These are phyloP conservation scores for Ellobius talpinus DNA, from an alignment of 2,113 vertebrate species.

Conservation along the genomic window DNA sequence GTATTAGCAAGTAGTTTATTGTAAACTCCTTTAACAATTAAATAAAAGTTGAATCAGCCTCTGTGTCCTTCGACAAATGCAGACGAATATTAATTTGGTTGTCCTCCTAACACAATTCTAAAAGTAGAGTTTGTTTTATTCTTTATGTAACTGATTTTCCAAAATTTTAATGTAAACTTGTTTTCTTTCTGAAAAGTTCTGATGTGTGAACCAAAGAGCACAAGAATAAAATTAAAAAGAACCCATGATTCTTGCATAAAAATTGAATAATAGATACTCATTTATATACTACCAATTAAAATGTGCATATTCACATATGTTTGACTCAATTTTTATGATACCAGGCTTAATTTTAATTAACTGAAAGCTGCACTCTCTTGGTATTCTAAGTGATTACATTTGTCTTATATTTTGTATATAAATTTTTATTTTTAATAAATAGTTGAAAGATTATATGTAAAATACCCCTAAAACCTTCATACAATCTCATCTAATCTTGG, in stretches of 20 bases:
- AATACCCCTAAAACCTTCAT: neutral
- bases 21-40: neutral
- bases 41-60: neutral
- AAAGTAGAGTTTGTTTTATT: neutral
- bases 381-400: neutral
- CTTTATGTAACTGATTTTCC: neutral
- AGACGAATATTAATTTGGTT: neutral
- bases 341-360: slow-evolving; percentile 27
- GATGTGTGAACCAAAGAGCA: neutral
- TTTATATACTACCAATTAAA: slow-evolving; percentile 34
- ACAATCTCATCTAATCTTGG: neutral
- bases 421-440: slow-evolving; percentile 43
- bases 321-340: slow-evolving; percentile 47
- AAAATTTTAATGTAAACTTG: slow-evolving; percentile 4
- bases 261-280: neutral
- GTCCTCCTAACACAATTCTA: neutral
- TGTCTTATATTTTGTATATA: neutral
- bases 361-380: neutral
- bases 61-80: too few relatives aligned
- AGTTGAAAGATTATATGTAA: neutral
- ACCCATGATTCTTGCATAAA: neutral
- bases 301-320: neutral
- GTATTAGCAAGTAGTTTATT: neutral
- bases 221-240: neutral
- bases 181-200: neutral